phyloP scores from a whole-genome alignment of 2,888 invertebrate species.

The Lydus trimaculatus region DNA sequence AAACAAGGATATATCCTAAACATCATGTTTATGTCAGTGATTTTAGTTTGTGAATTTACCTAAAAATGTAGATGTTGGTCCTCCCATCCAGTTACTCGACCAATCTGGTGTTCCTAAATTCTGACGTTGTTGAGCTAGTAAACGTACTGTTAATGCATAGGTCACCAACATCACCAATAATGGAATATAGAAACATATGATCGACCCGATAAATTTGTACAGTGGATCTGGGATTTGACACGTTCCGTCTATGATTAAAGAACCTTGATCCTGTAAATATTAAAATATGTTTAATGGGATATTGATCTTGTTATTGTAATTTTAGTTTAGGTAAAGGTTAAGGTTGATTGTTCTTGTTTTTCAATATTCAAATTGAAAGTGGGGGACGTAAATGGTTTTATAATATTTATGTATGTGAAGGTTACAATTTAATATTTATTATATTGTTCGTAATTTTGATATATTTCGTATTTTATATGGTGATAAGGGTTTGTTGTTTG shows the following conservation, averaged over 20 bases:
- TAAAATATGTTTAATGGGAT: background rate
- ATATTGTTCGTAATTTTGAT: background rate
- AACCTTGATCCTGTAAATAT: constrained; percentile 76
- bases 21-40: background rate
- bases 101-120: constrained; percentile 74
- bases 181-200: constrained; percentile 96
- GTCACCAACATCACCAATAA: constrained; percentile 93
- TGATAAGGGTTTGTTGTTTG: background rate
- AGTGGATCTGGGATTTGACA: constrained; percentile 89
- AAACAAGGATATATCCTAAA: background rate
- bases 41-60: constrained; percentile 39
- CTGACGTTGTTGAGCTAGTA: constrained; percentile 84
- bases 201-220: constrained; percentile 91
- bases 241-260: constrained; percentile 81
- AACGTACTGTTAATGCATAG: constrained; percentile 89
- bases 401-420: background rate
- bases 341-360: background rate
- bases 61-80: constrained; percentile 51
- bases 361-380: background rate
- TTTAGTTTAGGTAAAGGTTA: background rate
- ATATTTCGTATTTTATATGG: background rate
- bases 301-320: background rate
- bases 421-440: background rate
- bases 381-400: background rate
- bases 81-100: constrained; percentile 80